These are phyloP conservation scores for Xenopus borealis DNA, from an alignment of 2,113 vertebrate genomes.

Conservation along the genomic window DNA sequence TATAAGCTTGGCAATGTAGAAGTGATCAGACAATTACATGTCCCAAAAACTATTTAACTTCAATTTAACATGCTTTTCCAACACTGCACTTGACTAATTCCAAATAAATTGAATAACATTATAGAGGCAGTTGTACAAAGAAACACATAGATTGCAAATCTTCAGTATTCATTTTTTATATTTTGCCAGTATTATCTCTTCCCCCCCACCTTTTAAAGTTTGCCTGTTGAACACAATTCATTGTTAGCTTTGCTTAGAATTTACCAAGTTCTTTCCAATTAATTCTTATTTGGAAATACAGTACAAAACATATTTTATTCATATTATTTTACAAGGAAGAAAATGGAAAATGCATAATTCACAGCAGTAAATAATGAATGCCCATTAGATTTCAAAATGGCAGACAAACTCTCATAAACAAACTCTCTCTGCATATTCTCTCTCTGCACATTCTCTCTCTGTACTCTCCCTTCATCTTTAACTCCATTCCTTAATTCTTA, in stretches of 20 bases:
- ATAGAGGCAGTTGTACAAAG: conserved; percentile 59
- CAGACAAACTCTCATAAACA: too few species aligned
- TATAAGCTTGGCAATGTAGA: conserved; percentile 79
- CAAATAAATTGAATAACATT: conserved; percentile 79
- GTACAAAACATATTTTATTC: too few species aligned
- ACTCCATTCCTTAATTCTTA: too few species aligned
- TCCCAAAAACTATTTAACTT: conserved; percentile 81
- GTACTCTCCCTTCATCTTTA: too few species aligned
- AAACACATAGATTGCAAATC: conserved; percentile 18
- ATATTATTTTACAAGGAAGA: too few species aligned
- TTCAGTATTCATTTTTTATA: neutral
- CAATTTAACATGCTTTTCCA: conserved; percentile 77
- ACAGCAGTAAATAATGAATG: too few species aligned
- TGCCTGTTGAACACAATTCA: neutral
- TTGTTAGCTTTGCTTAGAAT: neutral
- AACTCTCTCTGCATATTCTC: too few species aligned
- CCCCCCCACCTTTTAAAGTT: neutral
- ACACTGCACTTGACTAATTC: conserved; percentile 74
- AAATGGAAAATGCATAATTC: too few species aligned
- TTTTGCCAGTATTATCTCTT: neutral
- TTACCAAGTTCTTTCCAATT: too few species aligned
- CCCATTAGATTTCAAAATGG: too few species aligned
- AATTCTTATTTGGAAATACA: too few species aligned
- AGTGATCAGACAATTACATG: conserved; percentile 82
- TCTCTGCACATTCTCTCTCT: too few species aligned